Conservation (phyloP, 2,888 invertebrate genomes). For the Cephus spinipes region DNA sequence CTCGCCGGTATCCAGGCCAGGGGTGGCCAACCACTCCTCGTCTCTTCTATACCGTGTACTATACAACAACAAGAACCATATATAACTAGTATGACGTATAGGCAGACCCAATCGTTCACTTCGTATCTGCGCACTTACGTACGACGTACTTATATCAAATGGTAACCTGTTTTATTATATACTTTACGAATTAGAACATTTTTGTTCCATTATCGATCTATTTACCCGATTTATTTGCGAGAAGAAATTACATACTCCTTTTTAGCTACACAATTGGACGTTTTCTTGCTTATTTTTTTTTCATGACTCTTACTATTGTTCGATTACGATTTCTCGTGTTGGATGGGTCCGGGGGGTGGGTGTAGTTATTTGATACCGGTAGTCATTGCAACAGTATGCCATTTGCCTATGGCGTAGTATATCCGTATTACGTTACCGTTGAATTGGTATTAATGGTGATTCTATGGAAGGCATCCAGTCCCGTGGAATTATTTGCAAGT, state of each 20-base stretch:
- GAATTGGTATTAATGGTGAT: background rate
- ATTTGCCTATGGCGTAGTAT: background rate
- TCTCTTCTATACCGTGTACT: background rate
- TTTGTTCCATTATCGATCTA: background rate
- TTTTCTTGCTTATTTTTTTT: background rate
- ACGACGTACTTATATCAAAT: background rate
- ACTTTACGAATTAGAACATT: background rate
- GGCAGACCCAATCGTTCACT: slow-evolving; percentile 4
- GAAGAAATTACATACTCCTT: too few species aligned
- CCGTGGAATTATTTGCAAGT: background rate
- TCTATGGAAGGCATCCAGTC: background rate
- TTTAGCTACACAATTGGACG: background rate
- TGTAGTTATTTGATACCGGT: background rate
- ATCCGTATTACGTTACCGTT: background rate
- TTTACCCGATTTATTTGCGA: background rate
- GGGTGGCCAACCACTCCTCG: slow-evolving; percentile 58
- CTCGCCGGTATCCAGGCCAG: slow-evolving; percentile 62
- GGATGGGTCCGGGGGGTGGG: background rate
- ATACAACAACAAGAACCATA: background rate
- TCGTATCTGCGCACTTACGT: background rate
- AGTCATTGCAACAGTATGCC: background rate
- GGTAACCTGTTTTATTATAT: background rate
- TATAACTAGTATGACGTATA: background rate
- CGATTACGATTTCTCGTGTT: background rate
- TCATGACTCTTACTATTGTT: background rate